Evolutionary conservation across 2,113 vertebrate genomes (phyloP).

Genomic region (Elgaria multicarinata): DNA sequence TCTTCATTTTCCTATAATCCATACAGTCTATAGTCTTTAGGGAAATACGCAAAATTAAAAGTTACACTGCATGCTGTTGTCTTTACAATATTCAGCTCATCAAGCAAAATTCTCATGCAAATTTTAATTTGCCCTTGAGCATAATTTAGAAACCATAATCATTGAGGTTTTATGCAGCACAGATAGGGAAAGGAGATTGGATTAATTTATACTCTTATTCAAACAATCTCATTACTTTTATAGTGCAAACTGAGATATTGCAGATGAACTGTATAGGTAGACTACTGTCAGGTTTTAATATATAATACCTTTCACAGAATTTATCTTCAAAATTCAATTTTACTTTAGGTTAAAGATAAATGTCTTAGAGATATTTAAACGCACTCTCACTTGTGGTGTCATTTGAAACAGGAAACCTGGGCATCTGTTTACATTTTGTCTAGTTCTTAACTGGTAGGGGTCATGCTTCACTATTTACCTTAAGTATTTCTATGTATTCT

Average conservation of each 20-base stretch:
- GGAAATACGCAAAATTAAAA: slow-evolving; percentile 91
- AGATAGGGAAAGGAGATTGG: slow-evolving; percentile 90
- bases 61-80: slow-evolving; percentile 90
- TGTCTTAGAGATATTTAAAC: slow-evolving; percentile 73
- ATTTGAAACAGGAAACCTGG: slow-evolving; percentile 57
- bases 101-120: slow-evolving; percentile 96
- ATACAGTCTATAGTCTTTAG: slow-evolving; percentile 86
- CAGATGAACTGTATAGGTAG: slow-evolving; percentile 87
- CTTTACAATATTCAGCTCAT: slow-evolving; percentile 89
- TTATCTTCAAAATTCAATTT: slow-evolving; percentile 66
- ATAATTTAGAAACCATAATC: slow-evolving; percentile 99
- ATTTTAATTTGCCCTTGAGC: slow-evolving; percentile 99
- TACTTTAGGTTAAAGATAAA: slow-evolving; percentile 70
- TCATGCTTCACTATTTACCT: slow-evolving; percentile 70
- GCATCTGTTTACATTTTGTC: slow-evolving; percentile 73
- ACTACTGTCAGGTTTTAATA: slow-evolving; percentile 77
- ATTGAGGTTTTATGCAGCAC: slow-evolving; percentile 94
- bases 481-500: slow-evolving; percentile 76
- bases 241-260: slow-evolving; percentile 87
- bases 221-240: slow-evolving; percentile 99
- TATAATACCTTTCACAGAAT: slow-evolving; percentile 71
- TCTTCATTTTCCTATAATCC: slow-evolving; percentile 89
- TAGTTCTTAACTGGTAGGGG: slow-evolving; percentile 63
- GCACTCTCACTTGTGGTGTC: slow-evolving; percentile 60
- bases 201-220: slow-evolving; percentile 97